Conservation (phyloP, 2,888 invertebrate genomes). For the Eupithecia subumbrata region DNA sequence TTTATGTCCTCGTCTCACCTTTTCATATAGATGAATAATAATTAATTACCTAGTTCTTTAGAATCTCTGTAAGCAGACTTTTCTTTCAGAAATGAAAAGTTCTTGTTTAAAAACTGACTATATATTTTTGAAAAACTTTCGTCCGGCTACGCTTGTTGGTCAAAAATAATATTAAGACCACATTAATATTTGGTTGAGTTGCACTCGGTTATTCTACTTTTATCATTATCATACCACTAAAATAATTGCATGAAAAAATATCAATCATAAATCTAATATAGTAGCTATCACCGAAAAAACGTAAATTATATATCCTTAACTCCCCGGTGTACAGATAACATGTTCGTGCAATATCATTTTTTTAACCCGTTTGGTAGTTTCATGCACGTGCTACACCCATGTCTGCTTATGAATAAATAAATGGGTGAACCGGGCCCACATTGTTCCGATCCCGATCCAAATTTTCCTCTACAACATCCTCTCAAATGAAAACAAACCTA, state of each 20-base stretch:
- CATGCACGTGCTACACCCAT: conserved; percentile 47
- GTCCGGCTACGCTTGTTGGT: neutral
- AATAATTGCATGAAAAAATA: neutral
- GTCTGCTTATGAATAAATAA: conserved; percentile 47
- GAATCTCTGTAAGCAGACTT: neutral
- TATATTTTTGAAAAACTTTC: neutral
- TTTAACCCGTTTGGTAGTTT: conserved; percentile 44
- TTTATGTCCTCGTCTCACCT: too few relatives aligned
- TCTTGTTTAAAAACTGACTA: neutral
- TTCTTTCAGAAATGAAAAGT: neutral
- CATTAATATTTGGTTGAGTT: neutral
- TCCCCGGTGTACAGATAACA: conserved; percentile 20
- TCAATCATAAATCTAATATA: neutral
- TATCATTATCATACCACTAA: neutral
- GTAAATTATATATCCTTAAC: conserved; percentile 26
- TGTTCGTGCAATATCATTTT: conserved; percentile 38
- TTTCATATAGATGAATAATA: neutral
- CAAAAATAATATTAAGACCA: neutral
- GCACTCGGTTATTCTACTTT: neutral
- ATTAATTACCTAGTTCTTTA: too few relatives aligned
- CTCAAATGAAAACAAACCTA: conserved; percentile 3
- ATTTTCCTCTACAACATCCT: conserved; percentile 3
- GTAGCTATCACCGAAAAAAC: conserved; percentile 4
- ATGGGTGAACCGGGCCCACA: conserved; percentile 43
- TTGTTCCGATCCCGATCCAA: conserved; percentile 39